Evolutionary conservation across 2,797 vertebrate species (phyloP).

Genomic region (Characodon lateralis): DNA sequence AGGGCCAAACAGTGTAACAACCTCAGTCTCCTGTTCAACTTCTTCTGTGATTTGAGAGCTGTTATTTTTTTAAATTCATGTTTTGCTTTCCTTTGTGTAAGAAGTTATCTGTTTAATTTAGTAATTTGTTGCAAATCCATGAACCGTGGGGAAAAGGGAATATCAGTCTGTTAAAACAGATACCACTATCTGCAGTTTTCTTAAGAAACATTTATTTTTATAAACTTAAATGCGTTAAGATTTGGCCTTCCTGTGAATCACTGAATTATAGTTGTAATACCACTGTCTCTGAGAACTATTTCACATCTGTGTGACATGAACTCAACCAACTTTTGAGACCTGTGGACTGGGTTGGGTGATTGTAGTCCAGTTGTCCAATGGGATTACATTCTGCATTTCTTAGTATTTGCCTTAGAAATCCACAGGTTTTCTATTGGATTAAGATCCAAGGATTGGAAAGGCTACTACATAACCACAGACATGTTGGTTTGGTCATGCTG

Average conservation of each 20-base stretch:
- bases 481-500: background rate
- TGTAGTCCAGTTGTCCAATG: background rate
- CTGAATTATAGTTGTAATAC: background rate
- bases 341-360: background rate
- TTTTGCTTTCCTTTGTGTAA: background rate
- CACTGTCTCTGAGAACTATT: background rate
- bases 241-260: background rate
- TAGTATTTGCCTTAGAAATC: background rate
- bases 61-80: constrained; percentile 9
- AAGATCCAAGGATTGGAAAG: background rate
- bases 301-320: background rate
- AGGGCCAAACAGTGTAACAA: constrained; percentile 39
- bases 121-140: background rate
- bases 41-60: background rate
- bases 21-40: constrained; percentile 1
- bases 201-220: background rate
- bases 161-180: background rate
- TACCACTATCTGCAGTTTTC: background rate
- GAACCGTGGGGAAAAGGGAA: background rate
- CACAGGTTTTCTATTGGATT: background rate
- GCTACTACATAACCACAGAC: background rate
- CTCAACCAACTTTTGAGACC: background rate
- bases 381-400: background rate
- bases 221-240: background rate
- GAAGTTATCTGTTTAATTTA: background rate